Evolutionary conservation across 1,140 invertebrate species (phyloP).

Genomic region (Drosophila bifasciata): DNA sequence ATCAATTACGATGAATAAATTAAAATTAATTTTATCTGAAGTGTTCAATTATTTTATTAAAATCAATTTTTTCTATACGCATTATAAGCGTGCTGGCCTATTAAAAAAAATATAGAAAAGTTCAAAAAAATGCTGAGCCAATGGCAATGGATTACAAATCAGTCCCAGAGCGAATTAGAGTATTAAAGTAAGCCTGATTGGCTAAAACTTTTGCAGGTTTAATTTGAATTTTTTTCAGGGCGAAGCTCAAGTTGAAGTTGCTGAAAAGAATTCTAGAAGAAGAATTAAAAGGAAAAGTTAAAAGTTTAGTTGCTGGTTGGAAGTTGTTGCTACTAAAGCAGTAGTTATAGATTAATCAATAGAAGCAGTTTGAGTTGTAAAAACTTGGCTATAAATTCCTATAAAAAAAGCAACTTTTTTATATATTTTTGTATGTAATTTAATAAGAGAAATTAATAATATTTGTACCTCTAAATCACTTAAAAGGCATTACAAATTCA

Average conservation of each 20-base stretch:
- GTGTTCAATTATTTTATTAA: conserved; percentile 6
- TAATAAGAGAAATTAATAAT: too few relatives aligned
- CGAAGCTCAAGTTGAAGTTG: conserved; percentile 17
- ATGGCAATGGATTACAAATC: neutral
- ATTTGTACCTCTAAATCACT: too few relatives aligned
- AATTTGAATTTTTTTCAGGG: neutral
- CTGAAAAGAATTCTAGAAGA: too few relatives aligned
- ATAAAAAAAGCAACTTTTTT: too few relatives aligned
- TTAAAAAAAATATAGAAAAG: conserved; percentile 13
- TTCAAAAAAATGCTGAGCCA: neutral
- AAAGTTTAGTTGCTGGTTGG: conserved; percentile 1
- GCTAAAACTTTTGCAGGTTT: conserved; percentile 11
- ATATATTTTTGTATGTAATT: too few relatives aligned
- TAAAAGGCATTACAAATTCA: too few relatives aligned
- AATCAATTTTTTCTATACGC: too few relatives aligned
- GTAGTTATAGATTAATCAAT: too few relatives aligned
- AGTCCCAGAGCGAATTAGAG: neutral
- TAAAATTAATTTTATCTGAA: neutral
- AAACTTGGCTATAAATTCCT: too few relatives aligned
- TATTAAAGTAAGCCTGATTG: conserved; percentile 17
- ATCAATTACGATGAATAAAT: conserved; percentile 2
- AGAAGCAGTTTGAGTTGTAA: too few relatives aligned
- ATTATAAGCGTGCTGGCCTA: neutral
- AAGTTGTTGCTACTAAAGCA: too few relatives aligned
- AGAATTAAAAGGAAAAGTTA: neutral